phyloP scores from a whole-genome alignment of 2,113 vertebrate genomes.

The Ascaphus truei region DNA sequence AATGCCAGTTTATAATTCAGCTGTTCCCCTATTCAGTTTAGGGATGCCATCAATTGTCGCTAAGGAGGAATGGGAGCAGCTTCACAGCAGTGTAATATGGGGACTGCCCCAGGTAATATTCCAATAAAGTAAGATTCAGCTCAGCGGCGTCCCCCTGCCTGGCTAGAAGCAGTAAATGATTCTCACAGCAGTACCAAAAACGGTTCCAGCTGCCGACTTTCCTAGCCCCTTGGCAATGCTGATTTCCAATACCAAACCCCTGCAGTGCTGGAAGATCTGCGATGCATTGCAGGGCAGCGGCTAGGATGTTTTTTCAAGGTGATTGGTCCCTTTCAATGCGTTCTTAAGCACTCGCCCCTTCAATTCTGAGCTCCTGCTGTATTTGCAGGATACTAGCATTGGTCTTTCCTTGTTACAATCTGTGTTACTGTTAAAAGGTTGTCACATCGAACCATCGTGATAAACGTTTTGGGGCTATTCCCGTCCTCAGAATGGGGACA shows the following conservation, averaged over 20 bases:
- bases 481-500: too few species aligned
- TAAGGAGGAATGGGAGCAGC: conserved; percentile 21
- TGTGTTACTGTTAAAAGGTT: neutral
- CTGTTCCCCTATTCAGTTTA: conserved; percentile 21
- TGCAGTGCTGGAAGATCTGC: neutral
- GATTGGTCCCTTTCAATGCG: too few species aligned
- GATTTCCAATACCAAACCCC: neutral
- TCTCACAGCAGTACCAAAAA: neutral
- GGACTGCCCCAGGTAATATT: conserved; percentile 32
- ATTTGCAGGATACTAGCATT: neutral
- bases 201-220: conserved; percentile 6
- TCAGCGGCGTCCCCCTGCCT: conserved; percentile 12
- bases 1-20: conserved; percentile 35
- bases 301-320: too few species aligned
- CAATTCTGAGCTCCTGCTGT: too few species aligned
- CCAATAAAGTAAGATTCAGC: conserved; percentile 23
- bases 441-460: too few species aligned
- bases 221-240: neutral
- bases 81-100: conserved; percentile 29
- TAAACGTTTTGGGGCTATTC: too few species aligned
- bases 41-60: conserved; percentile 30
- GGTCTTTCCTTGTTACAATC: neutral
- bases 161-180: conserved; percentile 27
- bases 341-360: too few species aligned
- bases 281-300: too few species aligned